Evolutionary conservation across 2,888 invertebrate genomes (phyloP).

Genomic region (Sesia bembeciformis): DNA sequence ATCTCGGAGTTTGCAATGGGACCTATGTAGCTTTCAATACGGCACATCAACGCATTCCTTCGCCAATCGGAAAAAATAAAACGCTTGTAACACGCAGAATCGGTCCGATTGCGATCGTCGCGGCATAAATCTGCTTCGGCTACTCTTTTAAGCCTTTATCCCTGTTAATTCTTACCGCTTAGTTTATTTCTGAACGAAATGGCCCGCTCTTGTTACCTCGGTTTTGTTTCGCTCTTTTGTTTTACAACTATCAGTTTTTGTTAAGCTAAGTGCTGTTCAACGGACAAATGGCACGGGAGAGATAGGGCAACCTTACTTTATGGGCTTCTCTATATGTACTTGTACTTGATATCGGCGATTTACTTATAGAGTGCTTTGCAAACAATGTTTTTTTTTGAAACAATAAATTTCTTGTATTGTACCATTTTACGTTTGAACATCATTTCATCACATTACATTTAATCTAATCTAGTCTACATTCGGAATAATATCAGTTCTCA

Average conservation of each 20-base stretch:
- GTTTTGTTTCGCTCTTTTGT: conserved; percentile 65
- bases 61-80: conserved; percentile 50
- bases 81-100: conserved; percentile 52
- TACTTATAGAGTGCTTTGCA: too few species aligned
- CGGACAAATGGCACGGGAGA: conserved; percentile 63
- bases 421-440: too few species aligned
- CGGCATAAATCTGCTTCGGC: conserved; percentile 73
- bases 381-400: too few species aligned
- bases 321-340: conserved; percentile 24
- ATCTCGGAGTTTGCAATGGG: background rate
- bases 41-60: conserved; percentile 37
- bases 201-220: conserved; percentile 59
- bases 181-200: conserved; percentile 69
- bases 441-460: too few species aligned
- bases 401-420: too few species aligned
- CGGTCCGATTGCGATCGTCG: conserved; percentile 65
- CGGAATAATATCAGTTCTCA: background rate
- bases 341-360: background rate
- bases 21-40: background rate
- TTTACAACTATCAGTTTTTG: conserved; percentile 73
- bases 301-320: conserved; percentile 51
- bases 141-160: conserved; percentile 73
- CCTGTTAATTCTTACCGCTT: conserved; percentile 74
- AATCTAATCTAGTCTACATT: background rate
- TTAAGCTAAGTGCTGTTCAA: conserved; percentile 70